These are phyloP conservation scores for Diglossa brunneiventris DNA, from an alignment of 2,113 vertebrate species.

Conservation along the genomic window DNA sequence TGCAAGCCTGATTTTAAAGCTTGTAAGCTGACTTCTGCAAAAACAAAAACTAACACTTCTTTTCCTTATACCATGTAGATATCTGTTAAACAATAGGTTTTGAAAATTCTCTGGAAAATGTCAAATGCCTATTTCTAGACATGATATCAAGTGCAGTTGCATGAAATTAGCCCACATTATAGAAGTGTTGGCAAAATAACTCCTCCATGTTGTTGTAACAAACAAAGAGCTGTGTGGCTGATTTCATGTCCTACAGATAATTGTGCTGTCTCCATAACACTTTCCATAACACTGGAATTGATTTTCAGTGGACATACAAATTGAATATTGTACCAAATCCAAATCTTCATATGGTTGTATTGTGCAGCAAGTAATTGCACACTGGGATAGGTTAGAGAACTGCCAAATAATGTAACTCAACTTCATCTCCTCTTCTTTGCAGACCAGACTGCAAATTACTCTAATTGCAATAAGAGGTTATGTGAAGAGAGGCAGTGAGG, in stretches of 20 bases:
- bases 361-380: not conserved
- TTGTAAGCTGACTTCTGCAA: not conserved
- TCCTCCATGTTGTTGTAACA: slow-evolving; percentile 15
- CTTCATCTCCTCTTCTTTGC: not conserved
- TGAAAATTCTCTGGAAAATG: not conserved
- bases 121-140: not conserved
- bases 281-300: slow-evolving; percentile 11
- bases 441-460: not conserved
- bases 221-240: not conserved
- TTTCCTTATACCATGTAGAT: not conserved
- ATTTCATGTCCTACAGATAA: not conserved
- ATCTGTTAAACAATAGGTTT: not conserved
- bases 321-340: not conserved
- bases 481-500: not conserved
- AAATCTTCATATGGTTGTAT: not conserved
- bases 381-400: not conserved
- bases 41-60: not conserved
- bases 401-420: not conserved
- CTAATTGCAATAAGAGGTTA: not conserved
- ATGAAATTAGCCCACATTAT: not conserved
- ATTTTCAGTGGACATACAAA: not conserved
- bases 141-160: not conserved
- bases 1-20: not conserved
- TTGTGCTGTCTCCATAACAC: not conserved
- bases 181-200: slow-evolving; percentile 50